Evolutionary conservation across 1,140 invertebrate species (phyloP), one percentile per base, ranked within the genome.

Genomic region (Colletes latitarsis): DNA sequence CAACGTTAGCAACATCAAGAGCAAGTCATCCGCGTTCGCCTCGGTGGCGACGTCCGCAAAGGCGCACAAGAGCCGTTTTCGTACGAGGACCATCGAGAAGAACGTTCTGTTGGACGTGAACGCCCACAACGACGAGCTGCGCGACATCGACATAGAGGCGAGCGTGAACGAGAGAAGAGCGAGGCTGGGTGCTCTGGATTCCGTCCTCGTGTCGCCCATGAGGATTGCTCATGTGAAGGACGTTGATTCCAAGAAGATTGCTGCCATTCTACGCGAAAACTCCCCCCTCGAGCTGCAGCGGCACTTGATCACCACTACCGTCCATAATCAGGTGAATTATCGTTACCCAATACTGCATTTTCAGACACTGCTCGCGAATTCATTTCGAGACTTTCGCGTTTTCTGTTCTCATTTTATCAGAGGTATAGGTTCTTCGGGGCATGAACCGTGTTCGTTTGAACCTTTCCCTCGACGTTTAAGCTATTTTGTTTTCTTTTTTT

Each of bases 251-350:
- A 95, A 94, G 78, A 97, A 97, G 92, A 96, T 98, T 88, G 94
- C 96, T 82, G 96, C 97, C 88, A 98, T 98, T 91, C 94, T 98
- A 60, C 94, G 95, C 68, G 97, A 98, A 94, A 95, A 95, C 58
- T 96, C 97, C 93, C 96, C 96, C 5, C 90, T 97, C 46, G 96
- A 97, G 92, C 94, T 98, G 80, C 97, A 97, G 91, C 95, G 97
- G 72, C 97, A 98, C 93, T 94, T 98, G 30, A 95, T 98, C 77
- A 96, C 95, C 9, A 95, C 96, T 76, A 96, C 96, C 88, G 96
- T 97, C 90, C 96, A 97, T 90, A 97, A 97, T 94, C 96, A 98
- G 95, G 97, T 97, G 87, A 90, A 90, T 14, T 10, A 10, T 46
- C 66, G n/a, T 9, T 30, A 30, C 3, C 49, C 49, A 49, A 3